Percentiles rank a stretch among this genome's conserved stretches.
Evolutionary conservation across 2,797 vertebrate species (phyloP).

Genomic region (Sebastes minor): DNA sequence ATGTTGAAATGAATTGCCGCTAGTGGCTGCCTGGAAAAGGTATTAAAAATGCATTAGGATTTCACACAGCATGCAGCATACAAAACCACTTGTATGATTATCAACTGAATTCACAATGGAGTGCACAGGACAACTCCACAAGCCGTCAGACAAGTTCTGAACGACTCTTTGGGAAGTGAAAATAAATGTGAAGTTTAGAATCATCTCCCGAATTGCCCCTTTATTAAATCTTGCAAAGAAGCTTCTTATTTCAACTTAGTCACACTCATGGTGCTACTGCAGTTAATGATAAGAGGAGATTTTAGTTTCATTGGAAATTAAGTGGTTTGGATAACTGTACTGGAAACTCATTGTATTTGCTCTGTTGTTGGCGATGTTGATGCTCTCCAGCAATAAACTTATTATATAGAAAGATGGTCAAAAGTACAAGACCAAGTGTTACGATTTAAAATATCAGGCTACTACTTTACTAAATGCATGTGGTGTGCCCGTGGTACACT

Average conservation of each 20-base stretch:
- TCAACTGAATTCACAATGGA: background rate
- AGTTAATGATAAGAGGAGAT: too few species aligned
- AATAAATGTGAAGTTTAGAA: background rate
- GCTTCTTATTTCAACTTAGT: background rate
- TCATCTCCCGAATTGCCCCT: background rate
- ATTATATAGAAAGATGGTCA: background rate
- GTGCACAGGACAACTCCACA: background rate
- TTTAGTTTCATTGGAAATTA: background rate
- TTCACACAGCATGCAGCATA: background rate
- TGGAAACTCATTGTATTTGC: background rate
- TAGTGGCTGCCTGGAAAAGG: background rate
- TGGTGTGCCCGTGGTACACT: background rate
- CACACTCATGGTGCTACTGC: background rate
- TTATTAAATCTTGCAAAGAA: background rate
- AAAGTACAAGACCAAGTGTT: background rate
- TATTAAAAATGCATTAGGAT: background rate
- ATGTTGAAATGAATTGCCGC: background rate
- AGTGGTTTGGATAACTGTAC: background rate
- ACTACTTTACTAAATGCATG: background rate
- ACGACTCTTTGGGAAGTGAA: background rate
- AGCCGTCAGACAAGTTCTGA: background rate
- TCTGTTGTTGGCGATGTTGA: background rate
- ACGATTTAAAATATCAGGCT: background rate
- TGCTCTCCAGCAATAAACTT: background rate
- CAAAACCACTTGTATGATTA: background rate